Conservation (phyloP, 1,140 invertebrate species). For the Drosophila truncata region DNA sequence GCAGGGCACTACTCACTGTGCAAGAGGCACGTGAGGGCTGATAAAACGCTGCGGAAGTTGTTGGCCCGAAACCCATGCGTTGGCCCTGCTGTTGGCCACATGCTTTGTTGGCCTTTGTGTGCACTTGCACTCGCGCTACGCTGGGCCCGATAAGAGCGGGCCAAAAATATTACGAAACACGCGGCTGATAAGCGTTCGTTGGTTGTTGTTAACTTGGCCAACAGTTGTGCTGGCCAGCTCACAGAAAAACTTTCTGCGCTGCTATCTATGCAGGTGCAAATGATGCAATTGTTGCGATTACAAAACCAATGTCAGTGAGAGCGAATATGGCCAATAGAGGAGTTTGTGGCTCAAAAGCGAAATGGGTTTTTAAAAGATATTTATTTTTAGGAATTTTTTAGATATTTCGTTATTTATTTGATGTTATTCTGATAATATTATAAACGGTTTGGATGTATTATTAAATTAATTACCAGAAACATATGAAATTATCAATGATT, state of each 20-base stretch:
- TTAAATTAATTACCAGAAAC: neutral
- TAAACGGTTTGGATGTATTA: neutral
- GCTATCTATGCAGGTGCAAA: slow-evolving; percentile 63
- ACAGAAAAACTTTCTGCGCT: slow-evolving; percentile 30
- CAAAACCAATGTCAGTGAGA: slow-evolving; percentile 50
- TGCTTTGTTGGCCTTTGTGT: slow-evolving; percentile 18
- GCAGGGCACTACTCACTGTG: slow-evolving; percentile 11
- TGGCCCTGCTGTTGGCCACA: neutral
- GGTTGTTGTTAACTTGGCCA: slow-evolving; percentile 27
- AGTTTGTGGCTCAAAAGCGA: neutral
- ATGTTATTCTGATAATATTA: neutral
- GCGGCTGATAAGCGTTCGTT: slow-evolving; percentile 23
- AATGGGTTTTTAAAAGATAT: neutral
- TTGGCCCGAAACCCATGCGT: slow-evolving; percentile 11
- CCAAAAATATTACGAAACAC: slow-evolving; percentile 56
- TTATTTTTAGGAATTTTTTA: neutral
- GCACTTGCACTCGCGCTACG: slow-evolving; percentile 12
- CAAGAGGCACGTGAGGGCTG: slow-evolving; percentile 66
- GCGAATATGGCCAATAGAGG: neutral
- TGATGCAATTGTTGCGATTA: slow-evolving; percentile 72
- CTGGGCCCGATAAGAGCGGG: slow-evolving; percentile 10
- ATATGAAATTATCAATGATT: too few relatives aligned
- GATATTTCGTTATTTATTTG: neutral
- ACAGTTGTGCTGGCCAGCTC: slow-evolving; percentile 19
- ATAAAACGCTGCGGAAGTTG: slow-evolving; percentile 66